Evolutionary conservation across 2,113 vertebrate genomes (phyloP).

Genomic region (Anas platyrhynchos): DNA sequence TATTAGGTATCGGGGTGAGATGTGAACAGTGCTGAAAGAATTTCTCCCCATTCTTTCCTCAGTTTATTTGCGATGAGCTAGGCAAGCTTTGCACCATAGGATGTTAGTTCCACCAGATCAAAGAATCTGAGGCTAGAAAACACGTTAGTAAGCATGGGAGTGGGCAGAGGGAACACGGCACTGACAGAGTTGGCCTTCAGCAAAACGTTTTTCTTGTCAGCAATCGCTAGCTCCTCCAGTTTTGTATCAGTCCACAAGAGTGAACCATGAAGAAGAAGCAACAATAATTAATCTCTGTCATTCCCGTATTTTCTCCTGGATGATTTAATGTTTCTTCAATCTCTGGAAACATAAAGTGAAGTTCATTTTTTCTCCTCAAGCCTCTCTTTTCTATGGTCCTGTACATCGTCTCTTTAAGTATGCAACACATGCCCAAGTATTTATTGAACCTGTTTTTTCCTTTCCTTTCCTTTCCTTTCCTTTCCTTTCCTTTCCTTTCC

Average conservation of each 20-base stretch:
- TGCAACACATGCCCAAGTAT: background rate
- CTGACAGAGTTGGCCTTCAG: background rate
- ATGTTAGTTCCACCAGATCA: background rate
- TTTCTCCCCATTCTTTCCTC: background rate
- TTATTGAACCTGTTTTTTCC: no score
- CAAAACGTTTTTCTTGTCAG: background rate
- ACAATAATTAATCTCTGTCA: background rate
- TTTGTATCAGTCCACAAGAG: background rate
- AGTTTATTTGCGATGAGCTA: background rate
- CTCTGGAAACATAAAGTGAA: background rate
- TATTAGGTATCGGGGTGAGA: background rate
- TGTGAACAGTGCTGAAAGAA: background rate
- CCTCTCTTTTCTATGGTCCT: background rate
- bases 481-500: no score
- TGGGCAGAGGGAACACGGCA: background rate
- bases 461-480: background rate
- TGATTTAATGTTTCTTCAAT: background rate
- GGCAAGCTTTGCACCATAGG: background rate
- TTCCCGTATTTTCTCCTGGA: background rate
- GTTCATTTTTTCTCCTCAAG: background rate
- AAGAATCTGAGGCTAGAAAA: background rate
- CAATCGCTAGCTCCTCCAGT: background rate
- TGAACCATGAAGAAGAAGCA: background rate
- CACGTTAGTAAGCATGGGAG: background rate
- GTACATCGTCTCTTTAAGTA: background rate